phyloP scores from a whole-genome alignment of 2,797 vertebrate genomes.

The Pyrrhura leucotis region DNA sequence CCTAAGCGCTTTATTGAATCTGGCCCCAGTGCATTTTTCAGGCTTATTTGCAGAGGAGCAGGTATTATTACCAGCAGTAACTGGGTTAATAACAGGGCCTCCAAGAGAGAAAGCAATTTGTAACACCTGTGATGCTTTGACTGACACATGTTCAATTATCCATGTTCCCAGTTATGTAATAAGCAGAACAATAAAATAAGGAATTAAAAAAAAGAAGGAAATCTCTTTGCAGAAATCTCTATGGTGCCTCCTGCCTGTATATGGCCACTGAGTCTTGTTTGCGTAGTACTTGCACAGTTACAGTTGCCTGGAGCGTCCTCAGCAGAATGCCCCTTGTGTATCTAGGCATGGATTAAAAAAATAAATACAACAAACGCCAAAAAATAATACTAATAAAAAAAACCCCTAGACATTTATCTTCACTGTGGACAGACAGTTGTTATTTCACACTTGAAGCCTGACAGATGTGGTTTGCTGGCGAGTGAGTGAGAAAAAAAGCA shows the following conservation, averaged over 20 bases:
- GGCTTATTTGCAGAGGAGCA: slow-evolving; percentile 25
- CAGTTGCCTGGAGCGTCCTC: not conserved
- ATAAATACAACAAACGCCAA: not conserved
- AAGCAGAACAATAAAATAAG: not conserved
- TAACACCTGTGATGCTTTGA: slow-evolving; percentile 47
- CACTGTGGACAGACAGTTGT: not conserved
- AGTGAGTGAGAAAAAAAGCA: slow-evolving; percentile 9
- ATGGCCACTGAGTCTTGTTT: not conserved
- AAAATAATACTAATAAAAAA: not conserved
- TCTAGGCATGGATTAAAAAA: not conserved
- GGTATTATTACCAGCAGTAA: slow-evolving; percentile 52
- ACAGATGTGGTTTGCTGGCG: slow-evolving; percentile 47
- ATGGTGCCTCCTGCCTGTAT: not conserved
- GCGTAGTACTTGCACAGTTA: not conserved
- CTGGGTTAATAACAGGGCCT: slow-evolving; percentile 65
- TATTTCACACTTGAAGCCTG: not conserved
- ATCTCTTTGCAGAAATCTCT: not conserved
- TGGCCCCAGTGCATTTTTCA: slow-evolving; percentile 39
- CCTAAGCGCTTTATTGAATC: slow-evolving; percentile 19
- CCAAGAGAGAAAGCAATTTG: slow-evolving; percentile 57
- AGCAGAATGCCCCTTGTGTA: not conserved
- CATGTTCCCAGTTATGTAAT: slow-evolving; percentile 32
- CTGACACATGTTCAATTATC: slow-evolving; percentile 31
- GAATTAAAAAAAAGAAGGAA: too few species aligned
- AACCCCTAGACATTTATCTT: not conserved